Conservation (phyloP, 2,113 vertebrate genomes). For the Rhipidura dahli region DNA sequence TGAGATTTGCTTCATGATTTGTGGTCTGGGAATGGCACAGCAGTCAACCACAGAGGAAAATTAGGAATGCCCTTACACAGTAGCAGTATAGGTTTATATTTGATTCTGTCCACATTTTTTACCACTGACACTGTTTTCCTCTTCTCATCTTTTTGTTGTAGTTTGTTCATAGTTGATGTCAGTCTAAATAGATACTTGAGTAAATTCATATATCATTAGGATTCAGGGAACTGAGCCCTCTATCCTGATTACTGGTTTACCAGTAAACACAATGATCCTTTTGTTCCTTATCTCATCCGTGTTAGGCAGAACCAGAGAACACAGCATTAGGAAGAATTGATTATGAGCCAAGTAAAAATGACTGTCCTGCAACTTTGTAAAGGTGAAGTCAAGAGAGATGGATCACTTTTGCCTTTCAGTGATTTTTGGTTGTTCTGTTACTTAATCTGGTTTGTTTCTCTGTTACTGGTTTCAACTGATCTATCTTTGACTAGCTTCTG, state of each 20-base stretch:
- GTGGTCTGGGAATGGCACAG: background rate
- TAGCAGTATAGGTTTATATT: background rate
- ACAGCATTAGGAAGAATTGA: slow-evolving; percentile 5
- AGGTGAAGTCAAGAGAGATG: background rate
- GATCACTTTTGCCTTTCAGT: background rate
- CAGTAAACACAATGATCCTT: slow-evolving; percentile 34
- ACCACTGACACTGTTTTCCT: background rate
- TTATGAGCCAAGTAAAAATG: background rate
- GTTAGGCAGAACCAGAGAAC: slow-evolving; percentile 20
- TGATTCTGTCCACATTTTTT: background rate
- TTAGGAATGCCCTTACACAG: background rate
- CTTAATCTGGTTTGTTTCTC: background rate
- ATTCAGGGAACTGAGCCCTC: background rate
- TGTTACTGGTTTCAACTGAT: background rate
- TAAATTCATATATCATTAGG: background rate
- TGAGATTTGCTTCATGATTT: background rate
- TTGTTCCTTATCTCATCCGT: slow-evolving; percentile 37
- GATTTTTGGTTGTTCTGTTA: background rate
- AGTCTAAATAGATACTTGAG: background rate
- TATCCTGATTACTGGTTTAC: slow-evolving; percentile 4
- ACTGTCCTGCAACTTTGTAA: background rate
- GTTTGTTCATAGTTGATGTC: background rate
- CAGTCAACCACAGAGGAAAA: background rate
- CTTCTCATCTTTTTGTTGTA: background rate
- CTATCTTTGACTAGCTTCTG: background rate